Evolutionary conservation across 2,113 vertebrate species (phyloP).

Genomic region (Monarcha castaneiventris): DNA sequence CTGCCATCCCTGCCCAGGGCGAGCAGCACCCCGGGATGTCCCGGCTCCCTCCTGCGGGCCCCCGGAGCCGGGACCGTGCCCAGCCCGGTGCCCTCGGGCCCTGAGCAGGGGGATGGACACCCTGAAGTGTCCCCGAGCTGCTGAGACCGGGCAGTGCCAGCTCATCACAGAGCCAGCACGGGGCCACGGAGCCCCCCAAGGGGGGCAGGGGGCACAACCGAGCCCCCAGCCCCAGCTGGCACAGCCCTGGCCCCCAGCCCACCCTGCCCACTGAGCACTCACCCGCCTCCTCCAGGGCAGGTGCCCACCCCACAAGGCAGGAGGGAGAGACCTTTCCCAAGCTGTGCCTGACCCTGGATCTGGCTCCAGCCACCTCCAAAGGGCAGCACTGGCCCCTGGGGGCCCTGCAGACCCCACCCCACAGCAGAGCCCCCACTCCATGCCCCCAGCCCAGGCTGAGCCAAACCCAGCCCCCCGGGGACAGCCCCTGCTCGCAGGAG

Average conservation of each 20-base stretch:
- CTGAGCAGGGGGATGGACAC: not conserved
- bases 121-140: not conserved
- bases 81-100: not conserved
- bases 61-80: not conserved
- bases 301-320: not conserved
- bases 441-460: not conserved
- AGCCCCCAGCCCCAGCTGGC: not conserved
- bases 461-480: not conserved
- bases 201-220: not conserved
- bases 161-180: not conserved
- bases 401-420: not conserved
- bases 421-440: accelerated
- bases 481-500: not conserved
- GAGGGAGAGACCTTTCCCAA: not conserved
- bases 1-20: not conserved
- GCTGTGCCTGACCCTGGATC: not conserved
- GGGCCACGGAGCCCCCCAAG: accelerated
- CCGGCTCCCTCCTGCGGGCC: accelerated
- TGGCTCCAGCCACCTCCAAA: accelerated
- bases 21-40: not conserved
- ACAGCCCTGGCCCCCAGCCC: not conserved
- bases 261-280: not conserved
- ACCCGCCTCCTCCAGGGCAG: not conserved
- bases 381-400: not conserved
- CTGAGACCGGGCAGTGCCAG: not conserved